Conservation (phyloP, 2,888 invertebrate genomes). For the Dynastes grantii region DNA sequence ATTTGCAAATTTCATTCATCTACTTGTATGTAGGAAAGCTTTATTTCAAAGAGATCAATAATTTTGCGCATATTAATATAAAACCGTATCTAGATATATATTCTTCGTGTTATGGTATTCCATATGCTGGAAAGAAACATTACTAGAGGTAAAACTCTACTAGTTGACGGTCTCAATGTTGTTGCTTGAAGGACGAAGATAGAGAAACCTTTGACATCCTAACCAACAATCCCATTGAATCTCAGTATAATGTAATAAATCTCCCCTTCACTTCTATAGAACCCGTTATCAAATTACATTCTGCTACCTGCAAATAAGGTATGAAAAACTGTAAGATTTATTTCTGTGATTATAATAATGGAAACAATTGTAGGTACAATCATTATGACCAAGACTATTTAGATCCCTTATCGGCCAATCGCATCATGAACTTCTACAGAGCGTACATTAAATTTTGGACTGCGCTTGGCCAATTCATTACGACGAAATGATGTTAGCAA, state of each 20-base stretch:
- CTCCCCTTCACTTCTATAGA: conserved; percentile 74
- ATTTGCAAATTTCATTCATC: too few relatives aligned
- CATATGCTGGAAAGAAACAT: conserved; percentile 76
- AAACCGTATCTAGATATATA: too few relatives aligned
- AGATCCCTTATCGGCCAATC: conserved; percentile 71
- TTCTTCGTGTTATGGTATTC: conserved; percentile 73
- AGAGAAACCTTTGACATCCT: conserved; percentile 77
- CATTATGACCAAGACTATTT: conserved; percentile 82
- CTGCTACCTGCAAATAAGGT: conserved; percentile 77
- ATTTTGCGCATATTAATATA: too few relatives aligned
- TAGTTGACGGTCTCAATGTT: conserved; percentile 83
- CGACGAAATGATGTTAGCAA: too few relatives aligned
- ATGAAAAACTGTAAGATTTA: conserved; percentile 9
- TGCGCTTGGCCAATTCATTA: too few relatives aligned
- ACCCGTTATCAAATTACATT: conserved; percentile 75
- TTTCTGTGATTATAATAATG: conserved; percentile 50
- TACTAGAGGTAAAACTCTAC: conserved; percentile 81
- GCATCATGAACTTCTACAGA: conserved; percentile 77
- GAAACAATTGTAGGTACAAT: conserved; percentile 74
- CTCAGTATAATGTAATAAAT: conserved; percentile 78
- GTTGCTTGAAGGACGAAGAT: conserved; percentile 74
- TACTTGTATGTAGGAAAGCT: too few relatives aligned
- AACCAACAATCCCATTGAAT: conserved; percentile 74
- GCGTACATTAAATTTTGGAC: conserved; percentile 71
- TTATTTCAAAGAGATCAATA: too few relatives aligned